A percentile compares a stretch with the other conserved stretches of the same genome.
Evolutionary conservation across 2,888 invertebrate species (phyloP).

Genomic region (Euzophera pinguis): DNA sequence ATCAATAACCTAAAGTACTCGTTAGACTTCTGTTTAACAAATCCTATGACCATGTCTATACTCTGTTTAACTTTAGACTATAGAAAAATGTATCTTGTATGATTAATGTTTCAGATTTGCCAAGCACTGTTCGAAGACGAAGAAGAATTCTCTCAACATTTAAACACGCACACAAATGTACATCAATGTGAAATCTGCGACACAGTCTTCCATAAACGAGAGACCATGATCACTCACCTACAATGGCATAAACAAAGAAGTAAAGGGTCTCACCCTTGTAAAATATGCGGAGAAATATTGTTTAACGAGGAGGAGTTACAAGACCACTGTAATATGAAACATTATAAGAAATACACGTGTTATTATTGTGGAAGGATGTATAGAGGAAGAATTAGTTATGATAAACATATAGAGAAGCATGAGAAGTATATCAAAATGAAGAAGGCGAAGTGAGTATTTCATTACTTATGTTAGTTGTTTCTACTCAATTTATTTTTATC

Average conservation of each 20-base stretch:
- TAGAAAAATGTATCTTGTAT: neutral
- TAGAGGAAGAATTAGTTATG: constrained; percentile 51
- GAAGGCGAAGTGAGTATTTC: constrained; percentile 29
- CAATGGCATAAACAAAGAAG: constrained; percentile 46
- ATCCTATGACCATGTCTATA: no score
- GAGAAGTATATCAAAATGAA: constrained; percentile 36
- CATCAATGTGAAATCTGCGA: constrained; percentile 55
- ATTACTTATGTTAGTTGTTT: no score
- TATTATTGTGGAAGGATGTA: constrained; percentile 66
- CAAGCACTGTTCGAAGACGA: constrained; percentile 51
- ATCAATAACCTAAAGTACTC: no score
- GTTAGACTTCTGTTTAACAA: no score
- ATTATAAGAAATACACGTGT: constrained; percentile 57
- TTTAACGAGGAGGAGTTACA: constrained; percentile 36
- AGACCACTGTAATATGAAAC: constrained; percentile 47
- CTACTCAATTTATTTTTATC: no score
- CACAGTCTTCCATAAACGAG: constrained; percentile 50
- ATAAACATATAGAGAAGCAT: constrained; percentile 62
- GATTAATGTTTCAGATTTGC: constrained; percentile 49
- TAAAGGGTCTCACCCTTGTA: constrained; percentile 43
- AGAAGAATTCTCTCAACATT: constrained; percentile 47
- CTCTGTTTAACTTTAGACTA: no score
- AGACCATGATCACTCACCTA: constrained; percentile 52
- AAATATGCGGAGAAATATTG: constrained; percentile 23
- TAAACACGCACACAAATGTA: constrained; percentile 48